phyloP scores from a whole-genome alignment of 1,140 invertebrate species.

The Drosophila miranda region DNA sequence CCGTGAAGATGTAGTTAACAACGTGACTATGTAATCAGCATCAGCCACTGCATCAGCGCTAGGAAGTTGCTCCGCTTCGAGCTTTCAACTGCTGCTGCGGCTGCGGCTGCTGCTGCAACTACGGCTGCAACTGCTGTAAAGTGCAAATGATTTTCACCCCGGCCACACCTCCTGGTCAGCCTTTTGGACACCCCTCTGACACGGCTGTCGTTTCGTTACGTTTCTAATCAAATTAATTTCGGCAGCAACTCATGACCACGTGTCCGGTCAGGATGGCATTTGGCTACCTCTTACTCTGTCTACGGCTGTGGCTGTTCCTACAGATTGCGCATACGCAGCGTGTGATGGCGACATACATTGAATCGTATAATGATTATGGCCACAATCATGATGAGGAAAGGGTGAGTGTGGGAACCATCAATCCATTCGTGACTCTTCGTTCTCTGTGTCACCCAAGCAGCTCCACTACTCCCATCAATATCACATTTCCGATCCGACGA shows the following conservation, averaged over 20 bases:
- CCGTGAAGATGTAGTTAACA: constrained; percentile 80
- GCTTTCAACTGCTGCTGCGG: constrained; percentile 36
- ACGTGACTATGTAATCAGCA: constrained; percentile 79
- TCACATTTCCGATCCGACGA: constrained; percentile 79
- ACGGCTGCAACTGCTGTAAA: constrained; percentile 30
- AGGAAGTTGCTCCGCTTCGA: constrained; percentile 57
- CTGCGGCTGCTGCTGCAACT: neutral
- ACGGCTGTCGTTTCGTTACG: constrained; percentile 43
- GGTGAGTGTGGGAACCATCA: constrained; percentile 25
- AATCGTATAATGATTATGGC: constrained; percentile 60
- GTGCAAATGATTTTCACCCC: constrained; percentile 62
- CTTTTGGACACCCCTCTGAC: constrained; percentile 6
- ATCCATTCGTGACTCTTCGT: neutral
- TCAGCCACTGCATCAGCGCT: constrained; percentile 36
- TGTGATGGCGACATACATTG: constrained; percentile 40
- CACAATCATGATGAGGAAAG: constrained; percentile 56
- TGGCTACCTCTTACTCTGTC: constrained; percentile 13
- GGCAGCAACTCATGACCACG: constrained; percentile 57
- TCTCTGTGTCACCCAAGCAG: constrained; percentile 40
- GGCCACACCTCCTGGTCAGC: constrained; percentile 29
- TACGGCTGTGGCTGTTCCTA: constrained; percentile 20
- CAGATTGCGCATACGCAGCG: constrained; percentile 67
- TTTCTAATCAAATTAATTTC: constrained; percentile 80
- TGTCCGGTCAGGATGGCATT: constrained; percentile 42
- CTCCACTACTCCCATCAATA: constrained; percentile 83